Evolutionary conservation across 1,140 invertebrate genomes (phyloP).

Genomic region (Alviniconcha marisindica): DNA sequence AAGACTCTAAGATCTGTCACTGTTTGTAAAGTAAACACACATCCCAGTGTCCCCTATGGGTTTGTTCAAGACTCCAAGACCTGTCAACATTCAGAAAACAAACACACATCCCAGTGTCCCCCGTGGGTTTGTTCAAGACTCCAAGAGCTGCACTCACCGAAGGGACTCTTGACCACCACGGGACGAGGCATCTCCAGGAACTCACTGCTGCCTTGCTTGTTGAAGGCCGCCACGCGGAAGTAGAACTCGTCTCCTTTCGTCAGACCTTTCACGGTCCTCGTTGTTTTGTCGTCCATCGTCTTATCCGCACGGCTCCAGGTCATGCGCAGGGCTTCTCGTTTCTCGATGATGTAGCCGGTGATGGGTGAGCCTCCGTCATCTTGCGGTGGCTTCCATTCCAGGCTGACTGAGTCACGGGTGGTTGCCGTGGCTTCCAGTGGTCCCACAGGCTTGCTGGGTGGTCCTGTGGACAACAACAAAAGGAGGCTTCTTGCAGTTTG

Average conservation of each 20-base stretch:
- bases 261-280: conserved; percentile 90
- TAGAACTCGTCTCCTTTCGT: conserved; percentile 96
- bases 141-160: too few species aligned
- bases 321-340: conserved; percentile 62
- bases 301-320: conserved; percentile 63
- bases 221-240: conserved; percentile 83
- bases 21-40: too few species aligned
- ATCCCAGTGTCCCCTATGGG: too few species aligned
- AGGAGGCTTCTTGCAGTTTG: too few species aligned
- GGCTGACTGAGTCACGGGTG: conserved; percentile 92
- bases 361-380: conserved; percentile 84
- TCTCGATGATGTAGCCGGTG: conserved; percentile 73
- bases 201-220: conserved; percentile 64
- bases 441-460: conserved; percentile 90
- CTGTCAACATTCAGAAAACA: too few species aligned
- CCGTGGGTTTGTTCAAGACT: too few species aligned
- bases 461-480: conserved; percentile 80
- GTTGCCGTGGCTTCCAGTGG: conserved; percentile 90
- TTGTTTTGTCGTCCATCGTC: conserved; percentile 63
- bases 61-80: too few species aligned
- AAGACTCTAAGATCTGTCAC: too few species aligned
- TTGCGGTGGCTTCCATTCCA: conserved; percentile 97
- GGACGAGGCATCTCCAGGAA: conserved; percentile 68
- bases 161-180: conserved; percentile 69
- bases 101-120: too few species aligned